Percentiles rank a stretch among this genome's conserved stretches.
Evolutionary conservation across 2,888 invertebrate genomes (phyloP).

Genomic region (Gisinianus flammeolus): DNA sequence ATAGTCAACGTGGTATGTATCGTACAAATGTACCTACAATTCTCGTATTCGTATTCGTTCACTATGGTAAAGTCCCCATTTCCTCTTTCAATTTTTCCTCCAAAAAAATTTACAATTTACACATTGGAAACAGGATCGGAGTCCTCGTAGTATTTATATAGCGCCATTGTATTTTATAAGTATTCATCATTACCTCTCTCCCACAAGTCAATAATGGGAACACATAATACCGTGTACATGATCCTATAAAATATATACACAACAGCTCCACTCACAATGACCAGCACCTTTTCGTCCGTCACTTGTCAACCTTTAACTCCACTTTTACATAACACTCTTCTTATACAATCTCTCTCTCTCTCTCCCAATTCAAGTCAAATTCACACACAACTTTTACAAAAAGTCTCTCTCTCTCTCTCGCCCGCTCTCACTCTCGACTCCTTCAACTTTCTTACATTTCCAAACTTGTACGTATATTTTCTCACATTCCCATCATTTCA

Average conservation of each 20-base stretch:
- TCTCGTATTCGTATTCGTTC: neutral
- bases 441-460: neutral
- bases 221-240: too few species aligned
- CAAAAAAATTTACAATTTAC: too few species aligned
- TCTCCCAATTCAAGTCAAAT: neutral
- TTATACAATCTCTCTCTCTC: neutral
- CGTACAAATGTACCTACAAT: neutral
- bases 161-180: too few species aligned
- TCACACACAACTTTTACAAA: neutral
- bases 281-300: neutral
- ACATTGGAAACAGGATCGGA: too few species aligned
- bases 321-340: constrained; percentile 9
- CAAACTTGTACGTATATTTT: neutral
- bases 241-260: neutral
- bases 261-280: neutral
- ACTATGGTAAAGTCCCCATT: too few species aligned
- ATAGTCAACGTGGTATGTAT: neutral
- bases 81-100: too few species aligned
- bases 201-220: constrained; percentile 4
- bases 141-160: too few species aligned
- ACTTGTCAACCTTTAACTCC: neutral
- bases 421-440: neutral
- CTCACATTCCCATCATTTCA: constrained; percentile 24
- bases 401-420: constrained; percentile 1
- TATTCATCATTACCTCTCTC: constrained; percentile 11